These are phyloP conservation scores for Nyleta sp. DNA, from an alignment of 2,888 invertebrate genomes.

Conservation along the genomic window DNA sequence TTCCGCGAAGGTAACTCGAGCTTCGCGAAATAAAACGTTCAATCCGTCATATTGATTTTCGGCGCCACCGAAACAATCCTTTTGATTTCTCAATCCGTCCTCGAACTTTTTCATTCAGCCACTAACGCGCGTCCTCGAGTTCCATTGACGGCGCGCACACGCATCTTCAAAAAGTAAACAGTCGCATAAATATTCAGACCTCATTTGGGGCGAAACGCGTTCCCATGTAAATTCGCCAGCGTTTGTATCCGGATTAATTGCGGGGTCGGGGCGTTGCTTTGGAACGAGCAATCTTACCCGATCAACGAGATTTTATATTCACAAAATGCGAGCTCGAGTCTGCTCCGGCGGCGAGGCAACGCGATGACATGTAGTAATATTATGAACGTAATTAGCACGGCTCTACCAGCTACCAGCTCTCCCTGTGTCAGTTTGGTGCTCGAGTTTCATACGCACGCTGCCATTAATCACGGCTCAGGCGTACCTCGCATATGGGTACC, in stretches of 20 bases:
- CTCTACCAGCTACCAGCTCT: conserved; percentile 39
- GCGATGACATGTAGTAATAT: conserved; percentile 65
- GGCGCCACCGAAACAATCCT: too few species aligned
- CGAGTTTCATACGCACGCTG: conserved; percentile 67
- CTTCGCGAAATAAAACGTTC: too few species aligned
- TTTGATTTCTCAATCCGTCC: too few species aligned
- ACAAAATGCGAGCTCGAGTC: conserved; percentile 36
- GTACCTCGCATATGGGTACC: conserved; percentile 67
- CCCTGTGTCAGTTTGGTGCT: conserved; percentile 62
- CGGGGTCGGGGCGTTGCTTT: neutral
- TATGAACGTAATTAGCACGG: conserved; percentile 63
- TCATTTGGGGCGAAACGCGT: neutral
- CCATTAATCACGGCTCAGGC: conserved; percentile 68
- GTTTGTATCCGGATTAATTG: conserved; percentile 16
- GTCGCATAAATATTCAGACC: conserved; percentile 19
- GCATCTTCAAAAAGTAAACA: conserved; percentile 9
- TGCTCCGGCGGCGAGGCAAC: conserved; percentile 30
- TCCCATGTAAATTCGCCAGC: conserved; percentile 5
- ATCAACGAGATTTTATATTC: conserved; percentile 50
- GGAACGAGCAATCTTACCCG: conserved; percentile 21
- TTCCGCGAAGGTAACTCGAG: too few species aligned
- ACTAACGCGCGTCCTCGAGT: too few species aligned
- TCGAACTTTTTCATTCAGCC: too few species aligned
- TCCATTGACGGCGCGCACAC: too few species aligned
- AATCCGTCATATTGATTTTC: too few species aligned